These are phyloP conservation scores for Apodemus sylvaticus DNA, from an alignment of 2,113 vertebrate species.

Conservation along the genomic window DNA sequence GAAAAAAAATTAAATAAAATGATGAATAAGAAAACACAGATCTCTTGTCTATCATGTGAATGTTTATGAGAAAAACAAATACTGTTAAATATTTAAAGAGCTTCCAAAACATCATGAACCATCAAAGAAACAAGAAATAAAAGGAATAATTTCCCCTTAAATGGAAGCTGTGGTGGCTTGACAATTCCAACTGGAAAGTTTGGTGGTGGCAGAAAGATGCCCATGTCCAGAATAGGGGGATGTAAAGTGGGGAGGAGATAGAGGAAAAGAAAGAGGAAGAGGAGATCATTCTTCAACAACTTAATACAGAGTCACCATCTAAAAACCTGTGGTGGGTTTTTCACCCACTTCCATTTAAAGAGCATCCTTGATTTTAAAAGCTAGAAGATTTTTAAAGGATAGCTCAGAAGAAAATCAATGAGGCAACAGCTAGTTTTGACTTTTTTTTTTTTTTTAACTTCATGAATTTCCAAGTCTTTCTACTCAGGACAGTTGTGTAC, in stretches of 20 bases:
- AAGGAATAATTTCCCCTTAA: neutral
- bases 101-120: neutral
- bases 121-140: neutral
- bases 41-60: neutral
- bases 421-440: neutral
- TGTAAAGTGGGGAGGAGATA: neutral
- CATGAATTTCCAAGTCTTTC: neutral
- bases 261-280: too few species aligned
- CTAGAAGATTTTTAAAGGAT: slow-evolving; percentile 8
- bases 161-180: neutral
- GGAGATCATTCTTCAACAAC: neutral
- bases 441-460: slow-evolving; percentile 38
- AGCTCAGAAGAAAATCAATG: neutral
- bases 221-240: slow-evolving; percentile 30
- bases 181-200: neutral
- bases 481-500: neutral
- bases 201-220: neutral
- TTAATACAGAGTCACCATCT: neutral
- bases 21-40: neutral
- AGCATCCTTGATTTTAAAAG: slow-evolving; percentile 43
- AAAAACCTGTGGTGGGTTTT: slow-evolving; percentile 9
- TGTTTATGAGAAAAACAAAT: neutral
- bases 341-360: slow-evolving; percentile 28
- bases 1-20: neutral
- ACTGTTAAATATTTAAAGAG: neutral